These are phyloP conservation scores for Nannobrachium achirus DNA, from an alignment of 2,113 vertebrate genomes.

Conservation along the genomic window DNA sequence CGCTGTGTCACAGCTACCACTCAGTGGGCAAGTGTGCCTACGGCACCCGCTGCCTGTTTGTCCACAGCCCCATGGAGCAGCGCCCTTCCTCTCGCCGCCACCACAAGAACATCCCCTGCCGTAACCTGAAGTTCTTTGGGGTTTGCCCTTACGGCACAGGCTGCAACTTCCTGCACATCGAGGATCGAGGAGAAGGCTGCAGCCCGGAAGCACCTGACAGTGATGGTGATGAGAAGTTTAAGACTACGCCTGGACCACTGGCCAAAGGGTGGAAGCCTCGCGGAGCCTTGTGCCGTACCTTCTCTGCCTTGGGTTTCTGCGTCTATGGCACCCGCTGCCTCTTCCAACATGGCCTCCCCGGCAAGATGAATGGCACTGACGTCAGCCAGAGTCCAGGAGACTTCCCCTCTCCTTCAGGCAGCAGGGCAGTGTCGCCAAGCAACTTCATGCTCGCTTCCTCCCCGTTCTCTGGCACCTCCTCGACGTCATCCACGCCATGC, in stretches of 20 bases:
- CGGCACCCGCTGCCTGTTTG: conserved; percentile 81
- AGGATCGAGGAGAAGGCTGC: background rate
- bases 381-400: background rate
- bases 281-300: conserved; percentile 75
- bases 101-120: conserved; percentile 70
- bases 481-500: conserved; percentile 7
- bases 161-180: conserved; percentile 74
- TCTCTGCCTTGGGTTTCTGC: conserved; percentile 79
- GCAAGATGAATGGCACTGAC: conserved; percentile 22
- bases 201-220: background rate
- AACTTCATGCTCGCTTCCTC: conserved; percentile 53
- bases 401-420: background rate
- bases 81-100: conserved; percentile 47
- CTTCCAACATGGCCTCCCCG: conserved; percentile 79
- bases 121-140: conserved; percentile 67
- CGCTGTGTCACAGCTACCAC: conserved; percentile 81
- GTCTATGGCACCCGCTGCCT: conserved; percentile 80
- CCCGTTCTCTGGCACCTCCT: background rate
- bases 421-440: conserved; percentile 30
- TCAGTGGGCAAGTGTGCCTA: conserved; percentile 75
- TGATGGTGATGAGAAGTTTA: conserved; percentile 16
- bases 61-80: conserved; percentile 76
- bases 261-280: conserved; percentile 67
- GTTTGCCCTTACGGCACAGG: conserved; percentile 78
- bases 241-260: background rate